Percentiles rank a stretch among this genome's conserved stretches.
Evolutionary conservation across 2,888 invertebrate species (phyloP).

Genomic region (Aplocera efformata): DNA sequence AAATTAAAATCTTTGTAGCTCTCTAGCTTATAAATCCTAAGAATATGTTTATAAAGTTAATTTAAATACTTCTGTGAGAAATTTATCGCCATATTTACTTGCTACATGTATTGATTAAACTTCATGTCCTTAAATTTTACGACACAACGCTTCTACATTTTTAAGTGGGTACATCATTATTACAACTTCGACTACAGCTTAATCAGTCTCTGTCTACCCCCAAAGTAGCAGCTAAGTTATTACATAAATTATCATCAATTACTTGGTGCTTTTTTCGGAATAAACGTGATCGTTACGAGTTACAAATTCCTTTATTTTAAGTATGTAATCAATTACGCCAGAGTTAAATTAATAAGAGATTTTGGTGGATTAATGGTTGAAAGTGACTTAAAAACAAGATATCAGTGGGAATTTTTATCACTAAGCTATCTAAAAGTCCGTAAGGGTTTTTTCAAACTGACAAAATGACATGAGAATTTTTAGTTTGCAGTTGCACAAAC

Average conservation of each 20-base stretch:
- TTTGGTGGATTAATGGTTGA: slow-evolving; percentile 4
- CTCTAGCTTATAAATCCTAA: too few relatives aligned
- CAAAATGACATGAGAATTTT: too few relatives aligned
- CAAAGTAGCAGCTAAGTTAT: slow-evolving; percentile 13
- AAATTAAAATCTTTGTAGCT: too few relatives aligned
- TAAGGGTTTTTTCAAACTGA: too few relatives aligned
- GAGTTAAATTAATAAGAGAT: slow-evolving; percentile 4
- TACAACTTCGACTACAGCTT: slow-evolving; percentile 4
- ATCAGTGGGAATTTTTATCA: background rate
- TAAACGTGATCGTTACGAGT: slow-evolving; percentile 3
- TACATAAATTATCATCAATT: slow-evolving; percentile 10
- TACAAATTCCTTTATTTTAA: background rate
- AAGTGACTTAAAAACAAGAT: slow-evolving; percentile 1
- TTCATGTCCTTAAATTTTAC: too few relatives aligned
- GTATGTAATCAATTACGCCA: slow-evolving; percentile 4
- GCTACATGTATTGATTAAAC: too few relatives aligned
- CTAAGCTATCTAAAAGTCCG: too few relatives aligned
- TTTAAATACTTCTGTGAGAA: too few relatives aligned
- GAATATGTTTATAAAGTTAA: too few relatives aligned
- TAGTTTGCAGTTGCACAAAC: too few relatives aligned
- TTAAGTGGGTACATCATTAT: slow-evolving; percentile 6
- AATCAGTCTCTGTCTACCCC: slow-evolving; percentile 9
- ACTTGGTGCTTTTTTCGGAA: slow-evolving; percentile 4
- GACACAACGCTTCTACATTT: too few relatives aligned
- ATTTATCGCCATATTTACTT: too few relatives aligned